Conservation (phyloP, 2,888 invertebrate genomes). For the Pollenia amentaria region DNA sequence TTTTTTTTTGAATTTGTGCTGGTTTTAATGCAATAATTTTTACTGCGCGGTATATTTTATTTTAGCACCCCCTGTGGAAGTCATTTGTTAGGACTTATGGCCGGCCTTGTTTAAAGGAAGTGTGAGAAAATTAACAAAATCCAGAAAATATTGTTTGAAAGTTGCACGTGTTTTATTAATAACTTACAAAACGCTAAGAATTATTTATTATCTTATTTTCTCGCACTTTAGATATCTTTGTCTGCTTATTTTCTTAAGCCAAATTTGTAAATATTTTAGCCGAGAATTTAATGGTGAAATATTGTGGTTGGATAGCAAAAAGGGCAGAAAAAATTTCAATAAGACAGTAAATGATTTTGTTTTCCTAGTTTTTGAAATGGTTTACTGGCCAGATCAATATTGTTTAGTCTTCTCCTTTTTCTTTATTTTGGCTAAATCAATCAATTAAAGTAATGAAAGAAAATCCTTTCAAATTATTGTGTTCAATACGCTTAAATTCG, state of each 20-base stretch:
- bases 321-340: not conserved
- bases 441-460: too few relatives aligned
- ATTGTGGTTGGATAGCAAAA: not conserved
- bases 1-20: not conserved
- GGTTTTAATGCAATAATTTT: constrained; percentile 30
- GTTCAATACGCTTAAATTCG: too few relatives aligned
- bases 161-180: constrained; percentile 57
- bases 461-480: too few relatives aligned
- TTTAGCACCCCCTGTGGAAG: constrained; percentile 37
- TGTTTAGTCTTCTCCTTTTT: too few relatives aligned
- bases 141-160: not conserved
- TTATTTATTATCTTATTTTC: constrained; percentile 46
- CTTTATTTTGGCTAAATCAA: too few relatives aligned
- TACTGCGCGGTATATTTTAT: constrained; percentile 14
- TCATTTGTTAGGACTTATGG: constrained; percentile 37
- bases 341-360: not conserved
- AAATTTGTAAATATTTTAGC: not conserved
- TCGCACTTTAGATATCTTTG: not conserved
- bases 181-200: constrained; percentile 43
- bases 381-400: too few relatives aligned
- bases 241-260: not conserved
- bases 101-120: constrained; percentile 22
- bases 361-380: not conserved
- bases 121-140: not conserved
- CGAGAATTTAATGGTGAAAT: not conserved